Evolutionary conservation across 1,140 invertebrate species (phyloP).

Genomic region (Psilanteris sp.): DNA sequence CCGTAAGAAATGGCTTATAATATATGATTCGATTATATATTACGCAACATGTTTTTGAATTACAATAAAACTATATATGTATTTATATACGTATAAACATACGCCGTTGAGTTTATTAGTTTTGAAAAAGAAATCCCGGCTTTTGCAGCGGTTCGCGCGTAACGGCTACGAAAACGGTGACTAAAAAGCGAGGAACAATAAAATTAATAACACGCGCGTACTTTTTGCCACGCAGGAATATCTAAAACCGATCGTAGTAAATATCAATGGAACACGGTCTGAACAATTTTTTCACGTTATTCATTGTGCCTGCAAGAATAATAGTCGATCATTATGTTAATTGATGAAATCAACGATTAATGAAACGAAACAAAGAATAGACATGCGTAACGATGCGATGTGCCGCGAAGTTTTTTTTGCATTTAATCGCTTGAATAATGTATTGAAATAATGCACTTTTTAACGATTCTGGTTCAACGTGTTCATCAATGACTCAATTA

Average conservation of each 20-base stretch:
- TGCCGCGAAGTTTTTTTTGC: constrained; percentile 22
- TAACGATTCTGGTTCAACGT: background rate
- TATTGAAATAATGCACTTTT: too few species aligned
- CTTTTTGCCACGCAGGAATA: too few species aligned
- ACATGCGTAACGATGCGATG: background rate
- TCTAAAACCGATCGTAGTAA: too few species aligned
- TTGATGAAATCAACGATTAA: constrained; percentile 40
- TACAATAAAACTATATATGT: constrained; percentile 14
- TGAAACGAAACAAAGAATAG: background rate
- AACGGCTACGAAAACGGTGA: too few species aligned
- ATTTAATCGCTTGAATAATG: constrained; percentile 29
- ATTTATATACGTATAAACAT: too few species aligned
- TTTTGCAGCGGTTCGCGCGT: constrained; percentile 4
- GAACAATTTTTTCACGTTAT: constrained; percentile 1
- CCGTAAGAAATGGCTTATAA: constrained; percentile 45
- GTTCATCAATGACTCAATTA: constrained; percentile 6
- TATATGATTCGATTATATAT: constrained; percentile 51
- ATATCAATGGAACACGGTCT: too few species aligned
- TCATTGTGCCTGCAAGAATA: constrained; percentile 10
- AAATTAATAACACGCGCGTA: too few species aligned
- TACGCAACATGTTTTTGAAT: constrained; percentile 42
- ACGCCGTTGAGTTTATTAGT: too few species aligned
- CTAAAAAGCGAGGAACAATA: too few species aligned
- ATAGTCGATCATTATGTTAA: constrained; percentile 28
- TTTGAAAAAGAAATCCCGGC: constrained; percentile 24